Conservation (phyloP, 2,888 invertebrate species). For the Trissonchulus sp. region DNA sequence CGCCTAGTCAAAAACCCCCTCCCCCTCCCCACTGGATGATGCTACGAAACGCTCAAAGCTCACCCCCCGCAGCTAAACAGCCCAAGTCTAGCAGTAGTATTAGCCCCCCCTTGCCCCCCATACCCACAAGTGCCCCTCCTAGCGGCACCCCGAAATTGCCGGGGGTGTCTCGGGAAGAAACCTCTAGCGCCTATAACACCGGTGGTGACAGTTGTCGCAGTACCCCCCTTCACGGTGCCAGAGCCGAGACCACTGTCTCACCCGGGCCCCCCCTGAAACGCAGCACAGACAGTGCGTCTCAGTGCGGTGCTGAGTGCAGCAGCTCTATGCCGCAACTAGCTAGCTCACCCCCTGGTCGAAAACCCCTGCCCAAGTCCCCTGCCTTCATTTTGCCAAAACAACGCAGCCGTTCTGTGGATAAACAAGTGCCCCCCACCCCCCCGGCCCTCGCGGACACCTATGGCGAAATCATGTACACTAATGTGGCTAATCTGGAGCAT, state of each 20-base stretch:
- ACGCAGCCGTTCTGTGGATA: not conserved
- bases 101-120: not conserved
- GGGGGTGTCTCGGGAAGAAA: conserved; percentile 40
- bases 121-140: not conserved
- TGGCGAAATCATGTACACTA: conserved; percentile 65
- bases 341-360: conserved; percentile 63
- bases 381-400: conserved; percentile 24
- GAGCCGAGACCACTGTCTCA: conserved; percentile 7
- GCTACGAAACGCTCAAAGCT: not conserved
- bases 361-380: conserved; percentile 63
- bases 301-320: not conserved
- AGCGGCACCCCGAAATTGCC: not conserved
- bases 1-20: not conserved
- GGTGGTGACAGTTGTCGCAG: conserved; percentile 67
- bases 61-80: not conserved
- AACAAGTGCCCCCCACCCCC: not conserved
- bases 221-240: conserved; percentile 58
- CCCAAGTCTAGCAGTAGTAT: not conserved
- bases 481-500: conserved; percentile 64
- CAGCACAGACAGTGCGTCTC: not conserved
- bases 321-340: not conserved
- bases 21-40: conserved; percentile 23
- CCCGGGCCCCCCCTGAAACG: not conserved
- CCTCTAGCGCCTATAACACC: conserved; percentile 69
- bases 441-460: not conserved